These are phyloP conservation scores for Clarias platycephalus DNA, from an alignment of 2,797 vertebrate genomes.

Conservation along the genomic window DNA sequence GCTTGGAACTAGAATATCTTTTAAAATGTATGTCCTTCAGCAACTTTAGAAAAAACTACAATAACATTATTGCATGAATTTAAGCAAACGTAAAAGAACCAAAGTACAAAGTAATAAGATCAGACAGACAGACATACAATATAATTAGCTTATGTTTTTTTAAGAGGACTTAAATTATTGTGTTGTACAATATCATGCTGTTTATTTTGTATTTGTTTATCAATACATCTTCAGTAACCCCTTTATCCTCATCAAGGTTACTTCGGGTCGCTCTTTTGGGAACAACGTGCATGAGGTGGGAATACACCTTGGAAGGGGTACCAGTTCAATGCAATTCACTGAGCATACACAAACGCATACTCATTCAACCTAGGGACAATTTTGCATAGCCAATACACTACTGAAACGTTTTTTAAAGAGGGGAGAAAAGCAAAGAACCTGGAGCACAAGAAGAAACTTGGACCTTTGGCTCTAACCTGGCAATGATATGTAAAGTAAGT, in stretches of 20 bases:
- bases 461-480: background rate
- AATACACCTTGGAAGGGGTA: background rate
- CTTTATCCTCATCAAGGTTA: background rate
- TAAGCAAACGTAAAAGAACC: too few relatives aligned
- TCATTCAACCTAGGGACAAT: background rate
- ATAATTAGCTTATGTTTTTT: background rate
- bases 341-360: background rate
- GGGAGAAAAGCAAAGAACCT: background rate
- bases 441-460: background rate
- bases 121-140: background rate
- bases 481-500: background rate
- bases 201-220: background rate
- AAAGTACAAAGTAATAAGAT: background rate
- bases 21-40: too few relatives aligned
- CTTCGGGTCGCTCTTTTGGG: background rate
- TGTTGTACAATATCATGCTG: background rate
- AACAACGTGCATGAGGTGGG: background rate
- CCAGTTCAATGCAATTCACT: background rate
- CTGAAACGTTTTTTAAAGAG: background rate
- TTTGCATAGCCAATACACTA: background rate
- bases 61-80: too few relatives aligned
- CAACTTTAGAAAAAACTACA: background rate
- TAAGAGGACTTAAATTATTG: background rate
- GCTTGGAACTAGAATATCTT: background rate
- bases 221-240: background rate